These are phyloP conservation scores for Lumbricus terrestris DNA, from an alignment of 2,888 invertebrate genomes.

Conservation along the genomic window DNA sequence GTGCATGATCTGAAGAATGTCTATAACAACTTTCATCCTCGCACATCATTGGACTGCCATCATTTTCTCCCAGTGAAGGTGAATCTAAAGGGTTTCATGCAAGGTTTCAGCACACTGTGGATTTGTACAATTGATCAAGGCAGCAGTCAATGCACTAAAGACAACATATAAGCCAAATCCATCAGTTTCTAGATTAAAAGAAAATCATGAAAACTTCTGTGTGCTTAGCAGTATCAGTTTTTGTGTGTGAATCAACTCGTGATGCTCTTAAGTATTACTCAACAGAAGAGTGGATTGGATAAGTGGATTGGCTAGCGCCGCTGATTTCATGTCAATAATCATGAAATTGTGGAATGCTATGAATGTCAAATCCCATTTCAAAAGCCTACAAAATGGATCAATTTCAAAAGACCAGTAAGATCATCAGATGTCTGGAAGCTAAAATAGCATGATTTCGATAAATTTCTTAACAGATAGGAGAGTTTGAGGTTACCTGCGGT, in stretches of 20 bases:
- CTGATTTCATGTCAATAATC: background rate
- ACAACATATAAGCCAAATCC: background rate
- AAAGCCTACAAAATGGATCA: background rate
- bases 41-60: background rate
- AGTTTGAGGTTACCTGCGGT: background rate
- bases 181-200: background rate
- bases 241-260: slow-evolving; percentile 15
- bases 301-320: too few relatives aligned
- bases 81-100: background rate
- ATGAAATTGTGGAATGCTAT: background rate
- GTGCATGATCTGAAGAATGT: background rate
- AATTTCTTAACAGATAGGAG: background rate
- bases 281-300: background rate
- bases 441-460: background rate
- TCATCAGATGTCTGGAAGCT: too few relatives aligned
- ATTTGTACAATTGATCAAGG: background rate
- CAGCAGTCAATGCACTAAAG: background rate
- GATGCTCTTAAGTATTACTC: background rate
- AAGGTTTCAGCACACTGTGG: background rate
- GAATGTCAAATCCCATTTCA: background rate
- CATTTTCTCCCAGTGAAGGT: background rate
- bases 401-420: too few relatives aligned
- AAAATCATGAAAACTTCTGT: background rate
- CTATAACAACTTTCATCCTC: too few relatives aligned
- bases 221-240: background rate